Evolutionary conservation across 1,140 invertebrate genomes (phyloP).

Genomic region (Cheumatopsyche charites): DNA sequence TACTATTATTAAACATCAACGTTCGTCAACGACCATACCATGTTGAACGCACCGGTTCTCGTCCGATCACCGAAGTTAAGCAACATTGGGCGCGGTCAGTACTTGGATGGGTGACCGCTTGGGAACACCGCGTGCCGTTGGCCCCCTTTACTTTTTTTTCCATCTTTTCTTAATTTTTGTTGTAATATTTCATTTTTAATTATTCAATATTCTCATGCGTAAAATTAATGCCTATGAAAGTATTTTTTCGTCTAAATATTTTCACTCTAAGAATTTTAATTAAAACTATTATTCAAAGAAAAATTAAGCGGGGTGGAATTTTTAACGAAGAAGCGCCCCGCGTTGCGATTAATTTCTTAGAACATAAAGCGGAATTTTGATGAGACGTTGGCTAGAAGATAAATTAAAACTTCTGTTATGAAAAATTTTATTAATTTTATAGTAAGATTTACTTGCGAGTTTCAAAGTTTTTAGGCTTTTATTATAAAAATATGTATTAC

Average conservation of each 20-base stretch:
- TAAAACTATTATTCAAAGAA: conserved; percentile 8
- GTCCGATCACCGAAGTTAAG: conserved; percentile 48
- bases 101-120: conserved; percentile 47
- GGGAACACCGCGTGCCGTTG: conserved; percentile 44
- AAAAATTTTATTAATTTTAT: too few relatives aligned
- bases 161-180: neutral
- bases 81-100: conserved; percentile 48
- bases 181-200: too few relatives aligned
- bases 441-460: too few relatives aligned
- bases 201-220: too few relatives aligned
- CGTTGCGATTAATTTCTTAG: neutral
- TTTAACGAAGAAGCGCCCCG: neutral
- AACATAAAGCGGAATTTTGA: neutral
- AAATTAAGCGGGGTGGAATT: neutral
- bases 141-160: conserved; percentile 1
- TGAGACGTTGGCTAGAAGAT: neutral
- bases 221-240: too few relatives aligned
- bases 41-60: conserved; percentile 47
- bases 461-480: too few relatives aligned
- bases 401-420: too few relatives aligned
- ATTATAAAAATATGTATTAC: neutral
- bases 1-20: too few relatives aligned
- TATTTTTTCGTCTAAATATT: too few relatives aligned
- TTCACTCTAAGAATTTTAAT: conserved; percentile 16
- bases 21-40: conserved; percentile 44